Base-by-base conservation (phyloP, 2,113 vertebrate species). In the Myxocyprinus asiaticus region DNA sequence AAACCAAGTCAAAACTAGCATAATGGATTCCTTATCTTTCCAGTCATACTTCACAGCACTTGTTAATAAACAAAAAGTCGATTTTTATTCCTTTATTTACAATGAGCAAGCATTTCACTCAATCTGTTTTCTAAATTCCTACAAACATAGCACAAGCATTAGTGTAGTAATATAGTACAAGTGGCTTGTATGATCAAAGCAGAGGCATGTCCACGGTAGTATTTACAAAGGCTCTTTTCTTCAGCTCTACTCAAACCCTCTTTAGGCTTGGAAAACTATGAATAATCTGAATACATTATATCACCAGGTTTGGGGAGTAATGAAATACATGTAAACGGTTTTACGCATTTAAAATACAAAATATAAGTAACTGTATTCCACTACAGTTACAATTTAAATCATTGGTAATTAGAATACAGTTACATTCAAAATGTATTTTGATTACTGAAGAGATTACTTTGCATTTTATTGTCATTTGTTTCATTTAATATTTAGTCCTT, bases 161-260 rank as follows among this genome's bases (percentile, higher is more conserved):
- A 33, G 22, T 33, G 22, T 33, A 33, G 50, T 50, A 43, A 8
- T 47, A 10, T 55, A 61, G 56, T 44, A 50, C 47, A 59, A 51
- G 12, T 5, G 45, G 6, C 4, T 47, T 67, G 8, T 33, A 10
- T 12, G 11, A 67, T 67, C 50, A 68, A 68, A 17, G 17, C n/a
- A 44, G 22, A 33, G 22, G 10, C 43, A 0, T 47, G 22, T 58
- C n/a, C 64, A 17, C 4, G 14, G 43, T 17, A 44, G 3, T 78
- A 68, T 73, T 73, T 42, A 73, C 69, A 33, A 66, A 73, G 66
- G 51, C 12, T 67, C 14, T 4, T 48, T 45, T 73, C 42, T 75
- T 67, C n/a, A 58, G 47, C 55, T 48, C 69, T 33, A 42, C 50
- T 55, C 4, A 43, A 74, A 65, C 53, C 42, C 12, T 63, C 43